Base-by-base conservation (phyloP, 2,113 vertebrate genomes). In the Tiliqua scincoides region DNA sequence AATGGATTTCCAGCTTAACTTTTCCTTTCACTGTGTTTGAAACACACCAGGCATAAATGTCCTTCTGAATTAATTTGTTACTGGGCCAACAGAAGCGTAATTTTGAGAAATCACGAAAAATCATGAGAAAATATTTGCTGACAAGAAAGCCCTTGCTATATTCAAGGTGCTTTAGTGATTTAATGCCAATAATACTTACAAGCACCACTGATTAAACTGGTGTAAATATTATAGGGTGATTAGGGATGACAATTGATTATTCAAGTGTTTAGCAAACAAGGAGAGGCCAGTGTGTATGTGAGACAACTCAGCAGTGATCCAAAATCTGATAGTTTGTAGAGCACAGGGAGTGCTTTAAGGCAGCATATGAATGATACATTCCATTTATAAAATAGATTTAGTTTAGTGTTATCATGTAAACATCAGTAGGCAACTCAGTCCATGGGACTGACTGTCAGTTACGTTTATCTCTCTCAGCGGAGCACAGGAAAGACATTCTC, bases 211-310 rank as follows among this genome's bases (percentile, higher is more conserved):
- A 79, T 93, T 93, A 88, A 40, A 37, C 18, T 80, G 82, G 48
- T 93, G 57, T 89, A 93, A 95, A 89, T 87, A 94, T 89, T 89
- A 91, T 89, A 92, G 88, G 80, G 75, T 88, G 85, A 91, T 91
- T 89, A 91, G 89, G 84, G 81, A 89, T 92, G 91, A 87, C 74
- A 92, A 92, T 40, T 82, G 85, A 85, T n/a, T 37, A 77, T 88
- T 79, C 0, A 0, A 32, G 17, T 91, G 76, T 92, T 95, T 92
- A 88, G 72, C 91, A 94, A 93, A 91, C 83, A 88, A 79, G 70
- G 85, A 65, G 87, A 35, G 89, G 61, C 35, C 57, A 78, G 68
- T 88, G 81, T 87, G 70, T 86, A 83, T 85, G 68, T 87, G 65
- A 86, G 87, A 93, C 93, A 77, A 72, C 92, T 85, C 82, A 87